Evolutionary conservation across 2,888 invertebrate genomes (phyloP).

Genomic region (Flabesymbios commensalis): DNA sequence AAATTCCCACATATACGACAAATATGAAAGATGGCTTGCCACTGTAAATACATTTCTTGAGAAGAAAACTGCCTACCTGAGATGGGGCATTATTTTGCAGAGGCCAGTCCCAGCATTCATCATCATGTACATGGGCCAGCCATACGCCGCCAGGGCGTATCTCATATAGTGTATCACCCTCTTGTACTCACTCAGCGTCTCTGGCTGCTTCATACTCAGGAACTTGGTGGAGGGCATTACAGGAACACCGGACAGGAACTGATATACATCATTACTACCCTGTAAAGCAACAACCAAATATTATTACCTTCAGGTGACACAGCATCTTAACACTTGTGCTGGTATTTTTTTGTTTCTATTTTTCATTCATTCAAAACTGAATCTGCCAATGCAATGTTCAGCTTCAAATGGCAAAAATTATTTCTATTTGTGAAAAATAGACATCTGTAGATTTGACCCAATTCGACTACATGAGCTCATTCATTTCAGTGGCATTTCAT

Average conservation of each 20-base stretch:
- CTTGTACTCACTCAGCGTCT: conserved; percentile 56
- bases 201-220: conserved; percentile 75
- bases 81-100: conserved; percentile 74
- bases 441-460: too few relatives aligned
- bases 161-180: conserved; percentile 76
- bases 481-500: too few relatives aligned
- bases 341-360: too few relatives aligned
- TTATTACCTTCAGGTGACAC: not conserved
- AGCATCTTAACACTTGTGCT: too few relatives aligned
- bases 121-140: conserved; percentile 85
- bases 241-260: conserved; percentile 83
- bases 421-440: too few relatives aligned
- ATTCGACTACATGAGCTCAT: too few relatives aligned
- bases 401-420: too few relatives aligned
- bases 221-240: conserved; percentile 81
- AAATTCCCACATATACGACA: too few relatives aligned
- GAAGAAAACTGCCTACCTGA: conserved; percentile 66
- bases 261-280: conserved; percentile 80
- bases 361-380: too few relatives aligned
- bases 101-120: conserved; percentile 72
- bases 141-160: conserved; percentile 83
- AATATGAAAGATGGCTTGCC: too few relatives aligned
- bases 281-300: conserved; percentile 62
- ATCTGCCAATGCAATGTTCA: too few relatives aligned
- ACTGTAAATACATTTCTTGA: too few relatives aligned